A percentile compares a stretch with the other conserved stretches of the same genome.
Evolutionary conservation across 2,888 invertebrate species (phyloP).

Genomic region (Drosophila testacea): DNA sequence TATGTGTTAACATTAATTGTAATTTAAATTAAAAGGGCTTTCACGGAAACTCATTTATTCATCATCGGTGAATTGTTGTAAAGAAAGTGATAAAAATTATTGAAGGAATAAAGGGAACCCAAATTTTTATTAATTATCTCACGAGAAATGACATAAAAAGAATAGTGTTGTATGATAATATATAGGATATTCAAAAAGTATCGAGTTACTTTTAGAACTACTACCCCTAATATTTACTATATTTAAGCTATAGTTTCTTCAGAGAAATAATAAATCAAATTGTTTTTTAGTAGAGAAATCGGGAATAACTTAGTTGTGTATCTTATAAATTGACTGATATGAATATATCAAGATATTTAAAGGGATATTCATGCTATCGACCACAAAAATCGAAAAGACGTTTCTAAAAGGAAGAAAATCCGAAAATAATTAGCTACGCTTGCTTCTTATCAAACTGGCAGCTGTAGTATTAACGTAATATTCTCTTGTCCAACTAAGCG

Average conservation of each 20-base stretch:
- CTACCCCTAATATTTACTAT: too few species aligned
- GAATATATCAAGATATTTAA: neutral
- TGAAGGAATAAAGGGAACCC: too few species aligned
- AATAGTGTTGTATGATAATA: neutral
- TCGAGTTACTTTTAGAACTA: too few species aligned
- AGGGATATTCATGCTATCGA: neutral
- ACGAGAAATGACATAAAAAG: neutral
- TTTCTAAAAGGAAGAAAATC: neutral
- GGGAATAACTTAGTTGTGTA: neutral
- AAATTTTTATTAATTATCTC: neutral
- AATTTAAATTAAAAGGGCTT: constrained; percentile 1
- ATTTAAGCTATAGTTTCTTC: neutral
- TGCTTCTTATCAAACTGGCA: constrained; percentile 7
- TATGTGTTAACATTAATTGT: constrained; percentile 9
- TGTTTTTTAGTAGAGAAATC: neutral
- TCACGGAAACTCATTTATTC: too few species aligned
- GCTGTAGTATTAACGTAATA: constrained; percentile 6
- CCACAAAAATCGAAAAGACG: neutral
- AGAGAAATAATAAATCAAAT: neutral
- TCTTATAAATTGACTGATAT: neutral
- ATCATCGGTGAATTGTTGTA: neutral
- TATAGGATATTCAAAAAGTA: neutral
- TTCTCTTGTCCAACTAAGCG: constrained; percentile 6
- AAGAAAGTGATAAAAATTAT: too few species aligned
- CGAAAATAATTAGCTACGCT: constrained; percentile 5